A percentile compares a stretch with the other conserved stretches of the same genome.
Conservation (phyloP, 2,113 vertebrate species). For the Takifugu flavidus region DNA sequence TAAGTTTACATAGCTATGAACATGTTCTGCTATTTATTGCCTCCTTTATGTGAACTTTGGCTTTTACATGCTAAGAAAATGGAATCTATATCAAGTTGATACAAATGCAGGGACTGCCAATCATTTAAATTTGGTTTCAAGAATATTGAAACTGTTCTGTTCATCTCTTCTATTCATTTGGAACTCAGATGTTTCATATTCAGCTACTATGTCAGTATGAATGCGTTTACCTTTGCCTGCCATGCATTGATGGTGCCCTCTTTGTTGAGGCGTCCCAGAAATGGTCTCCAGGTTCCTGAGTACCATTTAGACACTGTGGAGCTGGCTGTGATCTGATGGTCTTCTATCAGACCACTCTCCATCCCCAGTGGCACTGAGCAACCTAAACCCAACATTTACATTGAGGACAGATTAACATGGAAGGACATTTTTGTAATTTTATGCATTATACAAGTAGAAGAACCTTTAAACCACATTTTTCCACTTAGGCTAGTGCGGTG, state of each 20-base stretch:
- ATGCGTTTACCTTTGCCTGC: conserved; percentile 79
- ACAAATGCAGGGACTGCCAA: no score
- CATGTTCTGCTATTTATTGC: no score
- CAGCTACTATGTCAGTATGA: not conserved
- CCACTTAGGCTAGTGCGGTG: no score
- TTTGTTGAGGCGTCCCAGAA: conserved; percentile 80
- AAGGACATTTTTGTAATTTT: no score
- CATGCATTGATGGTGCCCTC: conserved; percentile 81
- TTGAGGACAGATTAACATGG: not conserved
- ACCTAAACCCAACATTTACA: conserved; percentile 58
- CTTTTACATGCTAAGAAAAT: no score
- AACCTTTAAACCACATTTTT: no score
- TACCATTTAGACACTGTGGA: conserved; percentile 76
- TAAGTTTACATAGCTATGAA: no score
- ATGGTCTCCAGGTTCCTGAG: conserved; percentile 73
- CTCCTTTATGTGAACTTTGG: no score
- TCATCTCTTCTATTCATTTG: not conserved
- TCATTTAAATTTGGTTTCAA: not conserved
- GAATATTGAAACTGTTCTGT: no score
- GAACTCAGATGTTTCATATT: not conserved
- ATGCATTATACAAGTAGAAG: no score
- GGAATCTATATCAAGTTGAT: no score
- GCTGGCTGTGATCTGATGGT: conserved; percentile 80
- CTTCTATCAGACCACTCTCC: conserved; percentile 74
- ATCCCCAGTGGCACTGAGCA: conserved; percentile 87